These are phyloP conservation scores for Ceraclea dissimilis DNA, from an alignment of 2,888 invertebrate species.

Conservation along the genomic window DNA sequence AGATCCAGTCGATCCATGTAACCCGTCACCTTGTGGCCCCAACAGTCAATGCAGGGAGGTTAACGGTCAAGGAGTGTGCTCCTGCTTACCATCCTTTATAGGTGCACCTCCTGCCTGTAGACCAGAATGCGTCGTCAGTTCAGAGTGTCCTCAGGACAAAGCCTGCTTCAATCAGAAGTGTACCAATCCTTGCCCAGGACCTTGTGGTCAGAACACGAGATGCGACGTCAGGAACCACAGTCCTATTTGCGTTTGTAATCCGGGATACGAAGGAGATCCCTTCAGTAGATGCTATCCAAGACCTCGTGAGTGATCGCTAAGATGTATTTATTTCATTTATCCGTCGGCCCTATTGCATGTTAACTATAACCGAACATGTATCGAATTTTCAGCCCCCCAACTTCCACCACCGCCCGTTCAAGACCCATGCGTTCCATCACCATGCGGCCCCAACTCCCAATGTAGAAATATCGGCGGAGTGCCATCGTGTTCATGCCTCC, in stretches of 20 bases:
- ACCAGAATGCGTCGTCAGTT: conserved; percentile 71
- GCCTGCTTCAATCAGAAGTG: conserved; percentile 75
- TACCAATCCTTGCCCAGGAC: conserved; percentile 65
- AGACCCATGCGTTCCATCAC: conserved; percentile 61
- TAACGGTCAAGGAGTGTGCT: conserved; percentile 66
- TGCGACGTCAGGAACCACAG: conserved; percentile 73
- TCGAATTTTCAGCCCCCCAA: conserved; percentile 32
- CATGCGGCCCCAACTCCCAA: conserved; percentile 57
- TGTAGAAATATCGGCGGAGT: conserved; percentile 50
- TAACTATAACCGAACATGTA: not conserved
- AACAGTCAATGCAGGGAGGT: conserved; percentile 66
- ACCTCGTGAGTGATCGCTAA: conserved; percentile 41
- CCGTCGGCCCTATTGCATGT: conserved; percentile 1
- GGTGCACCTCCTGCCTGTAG: conserved; percentile 73
- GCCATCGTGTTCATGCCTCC: conserved; percentile 56
- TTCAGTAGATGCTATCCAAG: conserved; percentile 54
- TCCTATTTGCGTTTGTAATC: conserved; percentile 66
- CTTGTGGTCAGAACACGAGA: conserved; percentile 58
- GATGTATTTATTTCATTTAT: not conserved
- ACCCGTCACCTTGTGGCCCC: conserved; percentile 66
- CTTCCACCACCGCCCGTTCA: conserved; percentile 33
- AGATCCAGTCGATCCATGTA: conserved; percentile 47
- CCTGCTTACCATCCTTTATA: conserved; percentile 62
- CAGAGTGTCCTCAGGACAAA: conserved; percentile 63
- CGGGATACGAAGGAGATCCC: conserved; percentile 58